Conservation (phyloP, 2,888 invertebrate species). For the Drosophila anomelani region DNA sequence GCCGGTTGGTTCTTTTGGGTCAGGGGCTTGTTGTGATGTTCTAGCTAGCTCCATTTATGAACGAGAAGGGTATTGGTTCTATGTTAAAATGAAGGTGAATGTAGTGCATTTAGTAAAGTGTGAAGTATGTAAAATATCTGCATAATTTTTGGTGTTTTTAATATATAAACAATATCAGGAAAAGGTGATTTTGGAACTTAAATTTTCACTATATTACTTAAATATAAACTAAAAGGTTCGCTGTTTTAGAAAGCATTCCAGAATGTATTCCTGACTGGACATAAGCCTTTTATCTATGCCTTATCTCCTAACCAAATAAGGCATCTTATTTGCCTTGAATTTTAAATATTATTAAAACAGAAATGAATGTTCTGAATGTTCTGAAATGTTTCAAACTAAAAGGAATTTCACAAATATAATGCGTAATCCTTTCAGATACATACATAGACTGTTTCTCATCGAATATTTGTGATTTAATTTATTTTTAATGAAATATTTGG, state of each 20-base stretch:
- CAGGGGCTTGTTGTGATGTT: slow-evolving; percentile 7
- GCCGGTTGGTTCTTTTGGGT: slow-evolving; percentile 20
- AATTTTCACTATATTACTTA: background rate
- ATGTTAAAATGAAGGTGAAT: background rate
- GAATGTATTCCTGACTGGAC: background rate
- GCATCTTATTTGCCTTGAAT: background rate
- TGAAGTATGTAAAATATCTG: background rate
- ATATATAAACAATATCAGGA: background rate
- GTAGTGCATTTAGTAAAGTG: too few species aligned
- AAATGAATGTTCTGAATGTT: too few species aligned
- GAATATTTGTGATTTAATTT: too few species aligned
- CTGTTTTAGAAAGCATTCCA: too few species aligned
- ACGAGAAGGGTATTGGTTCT: too few species aligned
- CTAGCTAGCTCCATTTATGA: slow-evolving; percentile 6
- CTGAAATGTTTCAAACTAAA: too few species aligned
- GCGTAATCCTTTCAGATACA: fast-evolving
- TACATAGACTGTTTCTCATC: background rate
- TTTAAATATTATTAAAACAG: background rate
- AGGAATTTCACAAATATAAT: background rate
- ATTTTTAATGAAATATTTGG: background rate
- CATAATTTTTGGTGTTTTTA: background rate
- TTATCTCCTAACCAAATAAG: too few species aligned
- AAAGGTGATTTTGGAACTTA: background rate
- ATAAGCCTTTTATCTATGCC: too few species aligned
- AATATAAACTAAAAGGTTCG: too few species aligned